phyloP scores from a whole-genome alignment of 1,140 invertebrate species.

The Oryctes rhinoceros region DNA sequence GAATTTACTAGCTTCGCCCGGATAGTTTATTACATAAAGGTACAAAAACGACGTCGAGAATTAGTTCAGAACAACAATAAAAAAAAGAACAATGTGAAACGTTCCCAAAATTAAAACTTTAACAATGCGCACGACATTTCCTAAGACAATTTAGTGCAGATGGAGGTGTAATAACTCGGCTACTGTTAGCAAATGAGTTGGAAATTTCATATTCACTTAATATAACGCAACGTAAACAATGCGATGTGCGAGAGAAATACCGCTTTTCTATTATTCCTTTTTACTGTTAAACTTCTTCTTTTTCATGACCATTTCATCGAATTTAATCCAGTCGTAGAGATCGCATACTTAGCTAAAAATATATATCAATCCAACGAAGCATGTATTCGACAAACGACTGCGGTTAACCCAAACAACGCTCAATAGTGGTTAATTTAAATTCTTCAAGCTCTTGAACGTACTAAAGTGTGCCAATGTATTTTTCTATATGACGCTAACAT shows the following conservation, averaged over 20 bases:
- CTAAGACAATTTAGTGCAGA: background rate
- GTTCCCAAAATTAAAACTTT: slow-evolving; percentile 17
- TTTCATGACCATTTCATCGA: too few species aligned
- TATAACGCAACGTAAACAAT: too few species aligned
- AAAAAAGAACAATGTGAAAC: background rate
- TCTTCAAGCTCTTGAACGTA: background rate
- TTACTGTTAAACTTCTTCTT: too few species aligned
- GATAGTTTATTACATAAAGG: background rate
- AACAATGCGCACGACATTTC: background rate
- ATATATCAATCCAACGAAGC: background rate
- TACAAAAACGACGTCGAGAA: background rate
- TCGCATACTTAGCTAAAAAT: too few species aligned
- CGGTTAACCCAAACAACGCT: background rate
- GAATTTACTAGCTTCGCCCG: background rate
- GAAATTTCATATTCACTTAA: background rate
- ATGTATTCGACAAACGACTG: background rate
- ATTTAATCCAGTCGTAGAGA: too few species aligned
- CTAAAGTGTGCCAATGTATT: slow-evolving; percentile 27
- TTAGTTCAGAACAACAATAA: slow-evolving; percentile 6
- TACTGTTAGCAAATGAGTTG: background rate
- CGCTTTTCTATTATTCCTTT: too few species aligned
- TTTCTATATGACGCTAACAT: slow-evolving; percentile 17
- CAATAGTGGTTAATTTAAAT: background rate
- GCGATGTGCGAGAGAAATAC: too few species aligned
- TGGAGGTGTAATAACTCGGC: background rate